These are phyloP conservation scores for Casuarius casuarius DNA, from an alignment of 2,113 vertebrate species.

Conservation along the genomic window DNA sequence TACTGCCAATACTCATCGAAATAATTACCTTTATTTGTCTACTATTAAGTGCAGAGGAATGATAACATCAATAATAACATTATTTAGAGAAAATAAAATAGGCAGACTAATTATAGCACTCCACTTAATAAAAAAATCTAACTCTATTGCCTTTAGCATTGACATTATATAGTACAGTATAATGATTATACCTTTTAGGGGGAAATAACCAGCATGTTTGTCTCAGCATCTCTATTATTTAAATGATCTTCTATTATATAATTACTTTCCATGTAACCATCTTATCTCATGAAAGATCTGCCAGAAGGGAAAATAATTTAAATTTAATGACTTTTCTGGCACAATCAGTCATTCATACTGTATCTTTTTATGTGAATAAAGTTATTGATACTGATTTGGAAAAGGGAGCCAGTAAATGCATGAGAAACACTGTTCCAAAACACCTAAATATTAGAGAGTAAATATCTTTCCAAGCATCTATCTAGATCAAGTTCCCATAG, in stretches of 20 bases:
- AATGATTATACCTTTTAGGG: slow-evolving; percentile 32
- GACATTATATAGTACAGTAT: neutral
- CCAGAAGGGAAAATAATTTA: slow-evolving; percentile 1
- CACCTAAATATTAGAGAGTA: neutral
- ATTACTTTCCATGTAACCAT: slow-evolving; percentile 16
- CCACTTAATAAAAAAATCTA: neutral
- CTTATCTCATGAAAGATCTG: slow-evolving; percentile 55
- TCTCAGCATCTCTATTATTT: slow-evolving; percentile 54
- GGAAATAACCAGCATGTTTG: slow-evolving; percentile 34
- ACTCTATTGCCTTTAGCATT: slow-evolving; percentile 47
- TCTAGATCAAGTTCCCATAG: neutral
- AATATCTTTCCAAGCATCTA: neutral
- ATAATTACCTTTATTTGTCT: slow-evolving; percentile 59
- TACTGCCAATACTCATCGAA: neutral
- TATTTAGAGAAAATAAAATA: slow-evolving; percentile 44
- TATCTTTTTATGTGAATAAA: slow-evolving; percentile 35
- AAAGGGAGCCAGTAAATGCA: neutral
- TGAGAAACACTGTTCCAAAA: neutral
- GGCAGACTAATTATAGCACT: slow-evolving; percentile 44
- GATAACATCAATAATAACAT: slow-evolving; percentile 49
- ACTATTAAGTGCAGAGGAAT: neutral
- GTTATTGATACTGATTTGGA: slow-evolving; percentile 28
- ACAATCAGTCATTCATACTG: neutral
- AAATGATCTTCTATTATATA: slow-evolving; percentile 43
- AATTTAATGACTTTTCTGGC: slow-evolving; percentile 48